phyloP scores from a whole-genome alignment of 2,113 vertebrate genomes.

The Emydocephalus ijimae region DNA sequence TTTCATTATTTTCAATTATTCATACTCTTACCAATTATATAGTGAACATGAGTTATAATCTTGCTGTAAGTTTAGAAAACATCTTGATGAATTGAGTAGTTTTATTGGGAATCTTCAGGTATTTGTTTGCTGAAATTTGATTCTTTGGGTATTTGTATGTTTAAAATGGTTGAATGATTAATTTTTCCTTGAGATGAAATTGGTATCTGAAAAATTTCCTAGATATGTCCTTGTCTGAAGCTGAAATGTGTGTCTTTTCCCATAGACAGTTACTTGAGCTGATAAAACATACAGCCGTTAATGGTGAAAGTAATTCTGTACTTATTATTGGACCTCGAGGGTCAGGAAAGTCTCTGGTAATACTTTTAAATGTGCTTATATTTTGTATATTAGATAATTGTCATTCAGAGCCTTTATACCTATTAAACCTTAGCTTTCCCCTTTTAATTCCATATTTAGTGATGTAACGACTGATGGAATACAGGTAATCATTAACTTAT shows the following conservation, averaged over 20 bases:
- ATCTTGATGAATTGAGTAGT: neutral
- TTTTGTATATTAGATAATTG: neutral
- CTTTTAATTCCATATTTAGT: neutral
- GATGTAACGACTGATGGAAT: neutral
- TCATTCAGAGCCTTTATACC: neutral
- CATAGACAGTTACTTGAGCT: slow-evolving; percentile 88
- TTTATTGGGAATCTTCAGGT: neutral
- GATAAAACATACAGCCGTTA: slow-evolving; percentile 80
- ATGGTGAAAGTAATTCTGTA: slow-evolving; percentile 94
- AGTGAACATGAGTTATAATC: neutral
- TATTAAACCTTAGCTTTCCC: neutral
- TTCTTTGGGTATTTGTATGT: neutral
- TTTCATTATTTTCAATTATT: neutral
- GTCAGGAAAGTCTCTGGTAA: slow-evolving; percentile 87
- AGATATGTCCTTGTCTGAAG: neutral
- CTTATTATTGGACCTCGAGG: slow-evolving; percentile 91
- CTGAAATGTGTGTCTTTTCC: neutral
- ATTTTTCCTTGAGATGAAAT: neutral
- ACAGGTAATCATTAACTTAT: neutral
- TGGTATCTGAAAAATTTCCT: neutral
- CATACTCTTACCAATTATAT: neutral
- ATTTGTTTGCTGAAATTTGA: neutral
- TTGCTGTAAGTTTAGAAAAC: neutral
- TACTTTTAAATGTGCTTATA: neutral
- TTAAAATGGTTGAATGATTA: neutral